These are phyloP conservation scores for Parauchenoglanis ngamensis DNA, from an alignment of 2,797 vertebrate species.

Conservation along the genomic window DNA sequence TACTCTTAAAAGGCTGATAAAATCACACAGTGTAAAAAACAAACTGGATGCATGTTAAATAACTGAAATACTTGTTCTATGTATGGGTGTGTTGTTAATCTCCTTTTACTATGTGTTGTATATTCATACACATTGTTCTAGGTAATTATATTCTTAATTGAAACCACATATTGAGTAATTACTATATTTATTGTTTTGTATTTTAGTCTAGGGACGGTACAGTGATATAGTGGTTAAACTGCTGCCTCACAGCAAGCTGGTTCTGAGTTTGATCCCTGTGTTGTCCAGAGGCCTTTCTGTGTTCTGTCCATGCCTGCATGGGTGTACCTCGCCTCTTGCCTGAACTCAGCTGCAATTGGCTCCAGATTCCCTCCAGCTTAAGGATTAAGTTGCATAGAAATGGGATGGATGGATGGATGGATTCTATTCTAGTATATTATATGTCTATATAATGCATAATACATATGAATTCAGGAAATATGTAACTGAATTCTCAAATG, in stretches of 20 bases:
- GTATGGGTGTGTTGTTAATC: not conserved
- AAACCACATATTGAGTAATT: not conserved
- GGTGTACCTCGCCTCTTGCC: too few species aligned
- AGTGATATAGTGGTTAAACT: too few species aligned
- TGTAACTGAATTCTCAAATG: conserved; percentile 4
- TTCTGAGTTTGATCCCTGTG: too few species aligned
- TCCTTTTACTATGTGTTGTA: not conserved
- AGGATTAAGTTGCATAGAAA: too few species aligned
- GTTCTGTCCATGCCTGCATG: too few species aligned
- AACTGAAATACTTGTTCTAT: not conserved
- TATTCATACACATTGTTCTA: not conserved
- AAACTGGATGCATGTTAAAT: not conserved
- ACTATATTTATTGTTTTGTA: not conserved
- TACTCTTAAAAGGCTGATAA: not conserved
- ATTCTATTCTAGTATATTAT: too few species aligned
- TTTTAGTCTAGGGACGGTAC: not conserved
- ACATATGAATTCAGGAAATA: not conserved
- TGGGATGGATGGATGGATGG: too few species aligned
- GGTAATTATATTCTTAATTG: not conserved
- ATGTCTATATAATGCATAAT: not conserved
- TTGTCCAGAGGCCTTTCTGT: too few species aligned
- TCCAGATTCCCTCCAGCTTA: too few species aligned
- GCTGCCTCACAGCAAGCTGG: too few species aligned
- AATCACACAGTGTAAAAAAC: not conserved
- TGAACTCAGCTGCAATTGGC: too few species aligned